Evolutionary conservation across 2,888 invertebrate species (phyloP).

Genomic region (Drosophila sordidapex): DNA sequence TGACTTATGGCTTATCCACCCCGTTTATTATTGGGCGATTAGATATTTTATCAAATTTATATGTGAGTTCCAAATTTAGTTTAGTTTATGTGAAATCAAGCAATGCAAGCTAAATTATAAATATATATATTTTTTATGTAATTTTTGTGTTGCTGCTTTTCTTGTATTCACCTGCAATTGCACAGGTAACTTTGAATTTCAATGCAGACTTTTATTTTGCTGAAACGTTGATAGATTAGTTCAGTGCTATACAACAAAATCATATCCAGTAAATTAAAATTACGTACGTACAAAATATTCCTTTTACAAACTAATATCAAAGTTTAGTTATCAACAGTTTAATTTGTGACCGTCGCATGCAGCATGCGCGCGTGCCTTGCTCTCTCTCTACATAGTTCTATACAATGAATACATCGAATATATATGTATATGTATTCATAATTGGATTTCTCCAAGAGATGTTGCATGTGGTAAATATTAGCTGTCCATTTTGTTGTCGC

Average conservation of each 20-base stretch:
- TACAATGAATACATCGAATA: conserved; percentile 45
- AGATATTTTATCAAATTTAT: neutral
- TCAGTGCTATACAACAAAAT: conserved; percentile 48
- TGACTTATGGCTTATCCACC: neutral
- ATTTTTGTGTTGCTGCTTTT: conserved; percentile 9
- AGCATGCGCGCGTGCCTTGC: conserved; percentile 69
- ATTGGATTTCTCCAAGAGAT: conserved; percentile 36
- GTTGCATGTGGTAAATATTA: conserved; percentile 41
- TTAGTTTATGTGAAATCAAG: conserved; percentile 4
- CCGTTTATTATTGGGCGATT: neutral
- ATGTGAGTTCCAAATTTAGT: conserved; percentile 15
- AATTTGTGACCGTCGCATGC: conserved; percentile 75
- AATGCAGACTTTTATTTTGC: conserved; percentile 19
- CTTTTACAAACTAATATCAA: conserved; percentile 83
- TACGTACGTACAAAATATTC: conserved; percentile 72
- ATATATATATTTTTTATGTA: conserved; percentile 5
- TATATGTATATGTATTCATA: conserved; percentile 25
- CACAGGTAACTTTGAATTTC: conserved; percentile 19
- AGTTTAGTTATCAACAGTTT: conserved; percentile 84
- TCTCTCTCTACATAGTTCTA: conserved; percentile 53
- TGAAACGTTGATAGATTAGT: conserved; percentile 42
- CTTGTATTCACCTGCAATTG: conserved; percentile 7
- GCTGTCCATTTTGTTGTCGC: conserved; percentile 24
- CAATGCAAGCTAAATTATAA: conserved; percentile 24
- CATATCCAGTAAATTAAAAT: conserved; percentile 70